A percentile compares a stretch with the other conserved stretches of the same genome.
Conservation (phyloP, 2,797 vertebrate genomes). For the Xerus rutilus region DNA sequence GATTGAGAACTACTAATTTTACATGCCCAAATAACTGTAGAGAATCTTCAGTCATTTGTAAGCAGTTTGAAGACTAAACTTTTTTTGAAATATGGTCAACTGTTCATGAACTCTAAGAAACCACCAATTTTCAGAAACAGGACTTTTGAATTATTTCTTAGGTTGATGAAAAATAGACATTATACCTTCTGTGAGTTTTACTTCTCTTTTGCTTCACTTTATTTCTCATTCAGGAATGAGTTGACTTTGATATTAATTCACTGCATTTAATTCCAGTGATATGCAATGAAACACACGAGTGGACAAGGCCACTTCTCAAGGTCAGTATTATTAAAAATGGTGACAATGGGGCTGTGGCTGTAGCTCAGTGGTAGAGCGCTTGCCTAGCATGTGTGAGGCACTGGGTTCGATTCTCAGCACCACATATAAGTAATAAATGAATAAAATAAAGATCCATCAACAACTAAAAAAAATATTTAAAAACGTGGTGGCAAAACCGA, state of each 20-base stretch:
- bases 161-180: not conserved
- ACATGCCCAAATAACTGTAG: not conserved
- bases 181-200: not conserved
- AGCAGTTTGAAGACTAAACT: not conserved
- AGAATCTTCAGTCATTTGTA: not conserved
- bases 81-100: not conserved
- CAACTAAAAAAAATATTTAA: not conserved
- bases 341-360: not conserved
- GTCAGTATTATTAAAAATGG: not conserved
- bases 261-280: not conserved
- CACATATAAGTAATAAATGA: too few relatives aligned
- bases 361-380: not conserved
- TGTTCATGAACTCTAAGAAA: not conserved
- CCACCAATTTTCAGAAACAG: not conserved
- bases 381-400: too few relatives aligned
- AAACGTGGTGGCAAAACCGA: not conserved
- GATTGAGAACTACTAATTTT: not conserved
- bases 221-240: not conserved
- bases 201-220: not conserved
- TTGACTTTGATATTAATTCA: not conserved
- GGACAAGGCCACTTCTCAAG: not conserved
- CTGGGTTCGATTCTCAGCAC: too few relatives aligned
- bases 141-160: conserved; percentile 30
- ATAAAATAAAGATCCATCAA: too few relatives aligned
- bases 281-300: not conserved